Base-by-base conservation (phyloP, 2,797 vertebrate genomes). In the Cryptoblepharus egeriae region DNA sequence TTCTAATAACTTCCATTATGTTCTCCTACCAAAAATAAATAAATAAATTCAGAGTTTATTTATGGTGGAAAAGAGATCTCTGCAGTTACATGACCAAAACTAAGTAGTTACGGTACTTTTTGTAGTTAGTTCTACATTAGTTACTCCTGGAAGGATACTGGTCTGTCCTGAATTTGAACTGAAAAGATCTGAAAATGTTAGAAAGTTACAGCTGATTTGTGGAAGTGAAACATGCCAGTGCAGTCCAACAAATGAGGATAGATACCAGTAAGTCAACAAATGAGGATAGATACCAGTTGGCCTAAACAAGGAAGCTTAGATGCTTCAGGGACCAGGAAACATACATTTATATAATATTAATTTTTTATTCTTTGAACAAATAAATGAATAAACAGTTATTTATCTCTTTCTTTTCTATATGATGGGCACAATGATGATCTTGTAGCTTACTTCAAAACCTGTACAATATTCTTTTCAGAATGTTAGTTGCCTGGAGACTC, bases 1-100 rank as follows among this genome's bases (percentile, higher is more conserved):
- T 96, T 94, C 93, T 94, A 85, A 96, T 96, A 85, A 96, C 96
- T 93, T 96, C 96, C 94, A 96, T 96, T 93, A 96, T 96, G 72
- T 96, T 95, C 75, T 96, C 96, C 96, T 96, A 86, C 63, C 57
- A 93, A 90, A 16, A 74, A 92, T n/a, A 71, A 83, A 88, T 1
- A 88, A 83, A 1, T n/a, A 39, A 84, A 72, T 89, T 85, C 73
- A 91, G 80, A 90, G 70, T 88, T 88, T 81, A 91, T 91, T 67
- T 82, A 1, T 28, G 57, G 7, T 91, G 83, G 15, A 75, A 80
- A 91, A 87, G 69, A 75, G 26, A 5, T 20, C 13, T 1, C 76
- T 78, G 92, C 39, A 81, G 75, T 71, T 85, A 88, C 84, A 32
- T 82, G 77, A 80, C 32, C 45, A 75, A 39, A 32, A 5, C 55